Evolutionary conservation across 2,797 vertebrate genomes (phyloP).

Genomic region (Microctenopoma stevenorrisi): DNA sequence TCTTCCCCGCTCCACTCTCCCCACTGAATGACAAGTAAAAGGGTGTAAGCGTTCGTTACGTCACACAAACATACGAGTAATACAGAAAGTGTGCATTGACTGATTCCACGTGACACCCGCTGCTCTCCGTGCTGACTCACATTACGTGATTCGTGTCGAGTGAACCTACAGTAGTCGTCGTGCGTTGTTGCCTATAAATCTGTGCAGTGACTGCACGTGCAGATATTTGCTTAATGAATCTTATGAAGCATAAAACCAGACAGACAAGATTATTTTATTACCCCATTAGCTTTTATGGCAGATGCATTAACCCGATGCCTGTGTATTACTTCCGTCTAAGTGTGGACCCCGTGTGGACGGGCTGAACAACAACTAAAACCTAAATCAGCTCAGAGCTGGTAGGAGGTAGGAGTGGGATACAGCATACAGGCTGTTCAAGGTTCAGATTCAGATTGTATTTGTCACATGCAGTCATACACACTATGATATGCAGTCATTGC

Average conservation of each 20-base stretch:
- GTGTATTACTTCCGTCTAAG: background rate
- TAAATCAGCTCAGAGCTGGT: constrained; percentile 9
- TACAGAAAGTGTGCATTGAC: background rate
- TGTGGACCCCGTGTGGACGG: too few relatives aligned
- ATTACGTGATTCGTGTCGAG: background rate
- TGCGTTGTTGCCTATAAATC: background rate
- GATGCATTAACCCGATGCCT: background rate
- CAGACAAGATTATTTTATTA: background rate
- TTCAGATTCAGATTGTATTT: too few relatives aligned
- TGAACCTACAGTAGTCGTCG: background rate
- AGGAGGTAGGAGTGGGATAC: background rate
- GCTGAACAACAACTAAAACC: background rate
- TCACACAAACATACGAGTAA: background rate
- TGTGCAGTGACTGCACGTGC: background rate
- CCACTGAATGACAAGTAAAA: constrained; percentile 81
- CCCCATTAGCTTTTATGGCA: background rate
- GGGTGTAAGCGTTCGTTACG: constrained; percentile 26
- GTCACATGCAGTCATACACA: too few relatives aligned
- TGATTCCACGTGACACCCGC: constrained; percentile 9
- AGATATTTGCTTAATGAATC: too few relatives aligned
- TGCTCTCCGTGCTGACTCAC: background rate
- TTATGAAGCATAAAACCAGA: too few relatives aligned
- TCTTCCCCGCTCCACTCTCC: constrained; percentile 98
- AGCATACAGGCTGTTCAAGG: constrained; percentile 10
- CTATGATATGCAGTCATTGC: too few relatives aligned